These are phyloP conservation scores for Pangasius sanitwongsei DNA, from an alignment of 2,797 vertebrate species.

Conservation along the genomic window DNA sequence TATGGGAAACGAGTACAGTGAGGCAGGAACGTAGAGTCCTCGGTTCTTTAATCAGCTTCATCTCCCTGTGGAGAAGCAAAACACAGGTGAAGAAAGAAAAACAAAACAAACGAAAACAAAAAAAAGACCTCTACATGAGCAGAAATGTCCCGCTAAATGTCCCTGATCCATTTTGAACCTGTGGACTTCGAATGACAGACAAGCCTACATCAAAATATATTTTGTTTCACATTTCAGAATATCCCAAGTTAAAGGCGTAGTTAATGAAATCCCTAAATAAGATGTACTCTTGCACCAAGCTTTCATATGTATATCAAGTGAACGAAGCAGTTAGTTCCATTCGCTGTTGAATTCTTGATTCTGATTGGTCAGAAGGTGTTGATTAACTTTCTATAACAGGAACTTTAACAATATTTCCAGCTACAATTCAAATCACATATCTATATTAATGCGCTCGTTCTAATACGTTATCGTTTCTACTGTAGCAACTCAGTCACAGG, in stretches of 20 bases:
- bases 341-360: too few species aligned
- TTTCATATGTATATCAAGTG: neutral
- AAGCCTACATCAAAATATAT: neutral
- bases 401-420: neutral
- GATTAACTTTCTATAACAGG: neutral
- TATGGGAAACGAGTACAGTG: conserved; percentile 21
- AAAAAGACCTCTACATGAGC: neutral
- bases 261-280: neutral
- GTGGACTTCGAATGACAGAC: neutral
- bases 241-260: neutral
- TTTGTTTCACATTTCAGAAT: neutral
- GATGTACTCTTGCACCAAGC: neutral
- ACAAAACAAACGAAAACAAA: neutral
- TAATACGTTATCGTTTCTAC: neutral
- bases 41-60: neutral
- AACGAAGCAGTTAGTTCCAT: neutral
- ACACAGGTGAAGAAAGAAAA: neutral
- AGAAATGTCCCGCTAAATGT: neutral
- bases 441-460: neutral
- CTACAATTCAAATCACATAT: neutral
- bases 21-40: neutral
- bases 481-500: neutral
- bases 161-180: neutral
- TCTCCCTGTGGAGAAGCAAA: neutral
- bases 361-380: neutral